These are phyloP conservation scores for Tetragnatha montana DNA, from an alignment of 2,888 invertebrate genomes.

Conservation along the genomic window DNA sequence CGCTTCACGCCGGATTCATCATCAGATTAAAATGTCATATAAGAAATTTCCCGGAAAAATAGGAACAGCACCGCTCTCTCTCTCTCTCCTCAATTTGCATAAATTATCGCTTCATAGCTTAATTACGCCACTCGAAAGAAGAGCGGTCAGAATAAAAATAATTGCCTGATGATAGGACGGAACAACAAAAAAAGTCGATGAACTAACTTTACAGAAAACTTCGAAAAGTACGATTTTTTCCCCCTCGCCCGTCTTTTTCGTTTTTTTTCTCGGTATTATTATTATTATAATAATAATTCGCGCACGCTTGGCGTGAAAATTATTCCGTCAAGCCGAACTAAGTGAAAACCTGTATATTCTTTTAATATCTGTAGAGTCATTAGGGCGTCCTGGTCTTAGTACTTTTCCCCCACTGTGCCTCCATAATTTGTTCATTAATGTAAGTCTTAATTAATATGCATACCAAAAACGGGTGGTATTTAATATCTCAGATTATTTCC, in stretches of 20 bases:
- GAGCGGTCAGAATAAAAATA: conserved; percentile 63
- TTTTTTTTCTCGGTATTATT: conserved; percentile 21
- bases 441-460: conserved; percentile 70
- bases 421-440: conserved; percentile 70
- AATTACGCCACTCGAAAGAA: conserved; percentile 67
- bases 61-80: conserved; percentile 31
- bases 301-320: conserved; percentile 55
- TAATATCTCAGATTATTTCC: conserved; percentile 70
- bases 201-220: conserved; percentile 65
- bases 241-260: background rate
- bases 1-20: conserved; percentile 57
- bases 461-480: conserved; percentile 65
- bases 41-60: conserved; percentile 71
- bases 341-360: conserved; percentile 70
- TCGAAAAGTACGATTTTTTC: conserved; percentile 37
- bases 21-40: conserved; percentile 70
- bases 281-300: background rate
- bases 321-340: conserved; percentile 64
- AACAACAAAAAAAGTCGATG: conserved; percentile 54
- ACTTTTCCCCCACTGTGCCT: conserved; percentile 40
- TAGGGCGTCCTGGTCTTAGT: conserved; percentile 58
- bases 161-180: conserved; percentile 65
- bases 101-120: conserved; percentile 71
- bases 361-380: conserved; percentile 69
- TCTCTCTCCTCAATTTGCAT: conserved; percentile 65